Evolutionary conservation across 2,797 vertebrate species (phyloP).

Genomic region (Acanthurus tractus): DNA sequence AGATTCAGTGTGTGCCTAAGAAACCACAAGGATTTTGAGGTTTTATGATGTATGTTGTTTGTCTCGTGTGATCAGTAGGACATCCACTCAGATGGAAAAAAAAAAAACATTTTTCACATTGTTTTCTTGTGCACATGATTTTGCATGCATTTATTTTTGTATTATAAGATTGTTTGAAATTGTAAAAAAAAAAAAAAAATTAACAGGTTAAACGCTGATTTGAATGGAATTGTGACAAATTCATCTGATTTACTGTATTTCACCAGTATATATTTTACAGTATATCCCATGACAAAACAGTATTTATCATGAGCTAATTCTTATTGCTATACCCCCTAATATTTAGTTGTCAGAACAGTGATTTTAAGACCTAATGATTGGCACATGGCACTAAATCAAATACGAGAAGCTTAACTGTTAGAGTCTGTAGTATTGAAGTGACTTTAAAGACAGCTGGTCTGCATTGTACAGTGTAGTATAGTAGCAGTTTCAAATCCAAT

Average conservation of each 20-base stretch:
- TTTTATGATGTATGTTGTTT: constrained; percentile 54
- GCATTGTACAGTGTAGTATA: constrained; percentile 67
- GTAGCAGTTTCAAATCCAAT: constrained; percentile 33
- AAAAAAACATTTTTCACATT: constrained; percentile 29
- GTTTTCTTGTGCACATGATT: constrained; percentile 59
- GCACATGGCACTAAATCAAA: constrained; percentile 51
- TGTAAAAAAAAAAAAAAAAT: constrained; percentile 41
- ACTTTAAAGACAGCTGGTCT: constrained; percentile 79
- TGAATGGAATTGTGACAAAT: constrained; percentile 53
- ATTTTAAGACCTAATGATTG: constrained; percentile 32
- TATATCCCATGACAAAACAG: constrained; percentile 34
- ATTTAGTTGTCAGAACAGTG: constrained; percentile 30
- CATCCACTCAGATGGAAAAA: constrained; percentile 32
- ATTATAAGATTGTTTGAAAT: constrained; percentile 53
- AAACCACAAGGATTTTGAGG: constrained; percentile 58
- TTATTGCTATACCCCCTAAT: constrained; percentile 21
- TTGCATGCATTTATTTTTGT: constrained; percentile 76
- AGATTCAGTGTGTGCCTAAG: constrained; percentile 72
- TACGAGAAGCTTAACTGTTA: constrained; percentile 28
- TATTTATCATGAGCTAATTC: constrained; percentile 55
- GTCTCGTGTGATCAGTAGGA: constrained; percentile 57
- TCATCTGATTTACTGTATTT: constrained; percentile 57
- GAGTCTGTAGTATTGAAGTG: constrained; percentile 31
- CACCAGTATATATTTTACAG: constrained; percentile 45
- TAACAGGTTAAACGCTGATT: constrained; percentile 40